Conservation (phyloP, 2,797 vertebrate species). For the Simalia tracyae region DNA sequence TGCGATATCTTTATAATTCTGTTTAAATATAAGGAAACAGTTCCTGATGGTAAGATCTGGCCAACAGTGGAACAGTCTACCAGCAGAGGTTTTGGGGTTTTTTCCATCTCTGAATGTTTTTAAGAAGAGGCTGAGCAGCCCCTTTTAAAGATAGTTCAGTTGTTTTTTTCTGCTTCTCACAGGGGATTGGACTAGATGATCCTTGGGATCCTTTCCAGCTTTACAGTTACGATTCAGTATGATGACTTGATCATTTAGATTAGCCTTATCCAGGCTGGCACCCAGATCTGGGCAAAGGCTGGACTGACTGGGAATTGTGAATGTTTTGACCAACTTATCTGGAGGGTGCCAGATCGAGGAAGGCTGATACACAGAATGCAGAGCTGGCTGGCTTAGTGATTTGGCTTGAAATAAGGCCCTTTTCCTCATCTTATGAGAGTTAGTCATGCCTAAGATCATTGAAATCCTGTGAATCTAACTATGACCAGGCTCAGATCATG, state of each 20-base stretch:
- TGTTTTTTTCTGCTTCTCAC: not conserved
- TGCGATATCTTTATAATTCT: not conserved
- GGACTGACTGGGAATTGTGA: not conserved
- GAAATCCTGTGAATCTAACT: not conserved
- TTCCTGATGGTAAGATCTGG: too few species aligned
- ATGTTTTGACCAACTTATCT: not conserved
- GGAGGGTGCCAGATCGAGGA: not conserved
- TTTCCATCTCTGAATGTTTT: too few species aligned
- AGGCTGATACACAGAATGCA: not conserved
- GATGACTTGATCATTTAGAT: not conserved
- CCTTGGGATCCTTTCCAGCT: not conserved
- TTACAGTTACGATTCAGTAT: not conserved
- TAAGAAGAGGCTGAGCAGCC: too few species aligned
- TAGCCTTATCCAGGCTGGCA: not conserved
- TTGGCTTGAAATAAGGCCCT: not conserved
- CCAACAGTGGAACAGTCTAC: too few species aligned
- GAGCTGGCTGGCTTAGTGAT: not conserved
- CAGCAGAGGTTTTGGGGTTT: too few species aligned
- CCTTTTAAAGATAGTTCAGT: too few species aligned
- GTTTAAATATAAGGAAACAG: too few species aligned
- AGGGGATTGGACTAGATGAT: not conserved
- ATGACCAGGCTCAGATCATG: not conserved
- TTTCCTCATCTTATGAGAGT: not conserved
- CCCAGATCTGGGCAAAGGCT: not conserved
- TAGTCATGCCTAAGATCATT: not conserved